Percentiles rank a stretch among this genome's conserved stretches.
Evolutionary conservation across 2,113 vertebrate genomes (phyloP).

Genomic region (Phylloscopus trochiloides): DNA sequence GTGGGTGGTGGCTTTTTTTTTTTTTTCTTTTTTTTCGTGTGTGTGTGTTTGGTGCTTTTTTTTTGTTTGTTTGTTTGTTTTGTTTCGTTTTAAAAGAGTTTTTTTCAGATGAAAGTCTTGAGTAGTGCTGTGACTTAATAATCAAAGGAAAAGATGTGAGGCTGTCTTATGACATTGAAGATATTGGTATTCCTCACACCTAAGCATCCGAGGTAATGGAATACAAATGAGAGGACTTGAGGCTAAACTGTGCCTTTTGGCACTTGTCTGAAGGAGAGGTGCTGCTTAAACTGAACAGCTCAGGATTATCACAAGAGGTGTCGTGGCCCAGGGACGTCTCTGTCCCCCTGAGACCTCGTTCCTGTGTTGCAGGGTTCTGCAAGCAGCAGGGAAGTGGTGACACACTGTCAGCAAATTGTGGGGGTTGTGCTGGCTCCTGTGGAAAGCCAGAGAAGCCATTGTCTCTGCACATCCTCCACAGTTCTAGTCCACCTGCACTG

Average conservation of each 20-base stretch:
- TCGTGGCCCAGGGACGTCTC: background rate
- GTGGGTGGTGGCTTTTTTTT: background rate
- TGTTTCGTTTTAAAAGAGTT: background rate
- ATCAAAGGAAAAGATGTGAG: background rate
- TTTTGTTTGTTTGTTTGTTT: background rate
- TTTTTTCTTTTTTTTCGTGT: background rate
- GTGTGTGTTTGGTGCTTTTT: no score
- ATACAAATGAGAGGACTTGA: background rate
- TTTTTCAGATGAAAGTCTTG: background rate
- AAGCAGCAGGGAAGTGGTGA: background rate
- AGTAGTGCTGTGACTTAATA: background rate
- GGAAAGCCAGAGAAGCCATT: background rate
- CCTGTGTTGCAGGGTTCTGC: background rate
- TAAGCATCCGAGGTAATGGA: background rate
- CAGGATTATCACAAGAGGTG: background rate
- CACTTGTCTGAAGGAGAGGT: background rate
- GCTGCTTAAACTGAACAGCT: background rate
- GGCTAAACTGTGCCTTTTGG: background rate
- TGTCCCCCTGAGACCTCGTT: background rate
- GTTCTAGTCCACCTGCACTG: background rate
- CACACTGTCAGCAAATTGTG: background rate
- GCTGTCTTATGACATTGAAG: background rate
- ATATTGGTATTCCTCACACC: background rate
- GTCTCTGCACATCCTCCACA: background rate
- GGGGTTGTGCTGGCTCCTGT: background rate